Percentiles rank a stretch among this genome's conserved stretches.
Conservation (phyloP, 2,797 vertebrate genomes). For the Muraenolepis orangiensis region DNA sequence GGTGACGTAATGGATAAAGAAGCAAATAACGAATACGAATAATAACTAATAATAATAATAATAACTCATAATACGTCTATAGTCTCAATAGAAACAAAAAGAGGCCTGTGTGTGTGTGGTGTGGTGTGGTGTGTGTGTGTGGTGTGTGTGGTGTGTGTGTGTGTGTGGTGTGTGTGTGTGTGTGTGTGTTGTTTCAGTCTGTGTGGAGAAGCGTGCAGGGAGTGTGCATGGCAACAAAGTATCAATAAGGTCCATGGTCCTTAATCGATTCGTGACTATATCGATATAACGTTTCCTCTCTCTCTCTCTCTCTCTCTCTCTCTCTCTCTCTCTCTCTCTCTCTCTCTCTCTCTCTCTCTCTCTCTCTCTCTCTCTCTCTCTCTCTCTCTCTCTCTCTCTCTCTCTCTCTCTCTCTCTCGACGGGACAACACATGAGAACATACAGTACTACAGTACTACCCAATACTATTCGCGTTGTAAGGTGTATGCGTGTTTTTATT, state of each 20-base stretch:
- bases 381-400: neutral
- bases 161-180: too few species aligned
- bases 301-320: too few species aligned
- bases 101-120: too few species aligned
- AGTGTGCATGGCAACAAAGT: slow-evolving; percentile 31
- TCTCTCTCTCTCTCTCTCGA: neutral
- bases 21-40: neutral
- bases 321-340: neutral
- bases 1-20: neutral
- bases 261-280: slow-evolving; percentile 43
- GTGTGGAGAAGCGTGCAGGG: slow-evolving; percentile 19
- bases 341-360: neutral
- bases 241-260: slow-evolving; percentile 51
- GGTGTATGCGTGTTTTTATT: neutral
- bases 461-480: neutral
- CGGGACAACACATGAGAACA: slow-evolving; percentile 14
- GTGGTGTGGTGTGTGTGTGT: too few species aligned
- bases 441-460: slow-evolving; percentile 26
- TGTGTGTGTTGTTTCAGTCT: slow-evolving; percentile 35
- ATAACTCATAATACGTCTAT: too few species aligned
- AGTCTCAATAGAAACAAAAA: too few species aligned
- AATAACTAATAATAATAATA: neutral
- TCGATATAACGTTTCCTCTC: slow-evolving; percentile 38
- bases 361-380: too few species aligned
- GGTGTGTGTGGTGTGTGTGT: too few species aligned